Evolutionary conservation across 2,113 vertebrate genomes (phyloP).

Genomic region (Serinus canaria): DNA sequence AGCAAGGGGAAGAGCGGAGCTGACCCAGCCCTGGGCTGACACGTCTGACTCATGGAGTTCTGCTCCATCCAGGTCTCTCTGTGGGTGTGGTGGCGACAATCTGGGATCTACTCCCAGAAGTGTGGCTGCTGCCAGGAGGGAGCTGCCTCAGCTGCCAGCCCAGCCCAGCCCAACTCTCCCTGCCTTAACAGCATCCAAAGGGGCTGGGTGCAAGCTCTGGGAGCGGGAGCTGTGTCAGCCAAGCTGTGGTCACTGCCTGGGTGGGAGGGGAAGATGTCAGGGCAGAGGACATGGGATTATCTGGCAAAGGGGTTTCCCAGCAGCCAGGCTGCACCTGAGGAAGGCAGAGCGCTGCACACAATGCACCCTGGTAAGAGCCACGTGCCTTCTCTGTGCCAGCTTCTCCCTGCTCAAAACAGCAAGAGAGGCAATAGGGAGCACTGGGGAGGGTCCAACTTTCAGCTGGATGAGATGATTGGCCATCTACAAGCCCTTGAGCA

Average conservation of each 20-base stretch:
- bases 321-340: background rate
- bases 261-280: background rate
- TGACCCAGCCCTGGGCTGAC: background rate
- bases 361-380: background rate
- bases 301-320: background rate
- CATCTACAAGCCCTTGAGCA: background rate
- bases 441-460: background rate
- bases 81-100: background rate
- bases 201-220: background rate
- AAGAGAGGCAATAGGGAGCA: background rate
- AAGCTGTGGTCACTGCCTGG: background rate
- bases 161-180: background rate
- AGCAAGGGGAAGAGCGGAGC: background rate
- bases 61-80: background rate
- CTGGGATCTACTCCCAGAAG: background rate
- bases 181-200: background rate
- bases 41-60: background rate
- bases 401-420: background rate
- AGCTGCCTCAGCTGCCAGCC: background rate
- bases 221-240: accelerated
- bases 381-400: background rate
- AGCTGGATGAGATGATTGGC: background rate
- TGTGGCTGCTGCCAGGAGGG: background rate
- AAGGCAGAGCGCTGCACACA: background rate
- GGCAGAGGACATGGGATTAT: background rate